A percentile compares a stretch with the other conserved stretches of the same genome.
These are phyloP conservation scores for Neuroscelio doddi DNA, from an alignment of 2,888 invertebrate species.

Conservation along the genomic window DNA sequence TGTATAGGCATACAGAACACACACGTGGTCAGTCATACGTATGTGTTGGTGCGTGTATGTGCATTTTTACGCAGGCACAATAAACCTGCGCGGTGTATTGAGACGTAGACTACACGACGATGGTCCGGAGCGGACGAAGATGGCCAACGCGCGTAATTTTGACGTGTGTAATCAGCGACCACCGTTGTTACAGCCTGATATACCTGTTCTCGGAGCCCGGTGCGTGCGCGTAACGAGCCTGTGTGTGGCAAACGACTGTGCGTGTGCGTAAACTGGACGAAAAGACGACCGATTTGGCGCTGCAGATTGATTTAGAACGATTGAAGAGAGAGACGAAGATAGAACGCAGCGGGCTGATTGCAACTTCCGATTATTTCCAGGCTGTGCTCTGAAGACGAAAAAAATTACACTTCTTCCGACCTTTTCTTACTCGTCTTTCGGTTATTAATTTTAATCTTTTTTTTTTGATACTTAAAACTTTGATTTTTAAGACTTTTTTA, in stretches of 20 bases:
- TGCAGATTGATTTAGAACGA: conserved; percentile 68
- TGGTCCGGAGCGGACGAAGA: conserved; percentile 41
- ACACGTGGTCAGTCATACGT: no score
- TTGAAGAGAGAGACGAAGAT: conserved; percentile 32
- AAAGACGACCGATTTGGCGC: conserved; percentile 57
- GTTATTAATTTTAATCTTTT: no score
- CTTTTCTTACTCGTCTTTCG: no score
- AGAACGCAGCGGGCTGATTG: conserved; percentile 19
- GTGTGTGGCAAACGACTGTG: conserved; percentile 13
- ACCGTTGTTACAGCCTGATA: conserved; percentile 48
- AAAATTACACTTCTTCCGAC: no score
- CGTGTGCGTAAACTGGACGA: conserved; percentile 17
- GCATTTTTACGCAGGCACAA: conserved; percentile 37
- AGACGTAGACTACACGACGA: conserved; percentile 69
- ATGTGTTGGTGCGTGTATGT: conserved; percentile 9
- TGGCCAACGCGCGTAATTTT: conserved; percentile 58
- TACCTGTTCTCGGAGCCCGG: conserved; percentile 36
- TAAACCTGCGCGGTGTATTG: conserved; percentile 55
- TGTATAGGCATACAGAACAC: no score
- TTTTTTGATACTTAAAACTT: no score
- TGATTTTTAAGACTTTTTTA: no score
- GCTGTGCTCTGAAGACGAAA: no score
- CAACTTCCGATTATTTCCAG: conserved; percentile 16
- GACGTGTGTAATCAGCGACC: conserved; percentile 59
- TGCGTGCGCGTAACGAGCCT: conserved; percentile 24